These are phyloP conservation scores for Xenotilapia flavipinnis DNA, from an alignment of 2,113 vertebrate species.

Conservation along the genomic window DNA sequence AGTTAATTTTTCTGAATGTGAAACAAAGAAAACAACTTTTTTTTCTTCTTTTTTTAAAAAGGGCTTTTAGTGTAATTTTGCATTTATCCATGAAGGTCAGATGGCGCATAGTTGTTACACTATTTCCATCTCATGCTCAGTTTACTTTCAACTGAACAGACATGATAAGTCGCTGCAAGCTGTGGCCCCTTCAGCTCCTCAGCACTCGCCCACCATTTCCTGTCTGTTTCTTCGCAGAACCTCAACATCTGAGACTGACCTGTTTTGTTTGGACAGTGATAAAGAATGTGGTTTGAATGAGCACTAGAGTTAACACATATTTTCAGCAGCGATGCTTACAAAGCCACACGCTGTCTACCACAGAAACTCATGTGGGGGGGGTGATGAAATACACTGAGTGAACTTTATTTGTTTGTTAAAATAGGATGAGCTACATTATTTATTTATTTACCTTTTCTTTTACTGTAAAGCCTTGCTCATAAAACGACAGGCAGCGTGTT, in stretches of 20 bases:
- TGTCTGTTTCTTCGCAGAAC: conserved; percentile 50
- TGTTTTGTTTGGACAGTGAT: conserved; percentile 65
- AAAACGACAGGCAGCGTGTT: not conserved
- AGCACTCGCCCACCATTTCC: conserved; percentile 51
- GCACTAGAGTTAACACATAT: conserved; percentile 5
- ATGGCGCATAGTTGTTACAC: not conserved
- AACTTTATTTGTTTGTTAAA: not conserved
- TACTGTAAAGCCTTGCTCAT: not conserved
- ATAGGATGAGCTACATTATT: not conserved
- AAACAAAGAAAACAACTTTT: not conserved
- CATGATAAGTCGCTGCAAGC: conserved; percentile 11
- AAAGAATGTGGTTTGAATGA: conserved; percentile 58
- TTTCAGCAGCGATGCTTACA: not conserved
- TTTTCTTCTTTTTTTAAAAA: not conserved
- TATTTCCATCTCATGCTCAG: not conserved
- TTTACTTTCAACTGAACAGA: not conserved
- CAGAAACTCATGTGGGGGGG: not conserved
- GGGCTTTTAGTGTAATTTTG: not conserved
- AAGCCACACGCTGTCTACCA: conserved; percentile 15
- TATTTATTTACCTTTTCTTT: not conserved
- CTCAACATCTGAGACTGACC: conserved; percentile 48
- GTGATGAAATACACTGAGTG: not conserved
- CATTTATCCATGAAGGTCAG: not conserved
- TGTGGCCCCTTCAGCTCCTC: not conserved
- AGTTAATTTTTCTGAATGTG: not conserved